Percentiles rank a stretch among this genome's conserved stretches.
phyloP scores from a whole-genome alignment of 2,113 vertebrate species.

The Phyllopteryx taeniolatus region DNA sequence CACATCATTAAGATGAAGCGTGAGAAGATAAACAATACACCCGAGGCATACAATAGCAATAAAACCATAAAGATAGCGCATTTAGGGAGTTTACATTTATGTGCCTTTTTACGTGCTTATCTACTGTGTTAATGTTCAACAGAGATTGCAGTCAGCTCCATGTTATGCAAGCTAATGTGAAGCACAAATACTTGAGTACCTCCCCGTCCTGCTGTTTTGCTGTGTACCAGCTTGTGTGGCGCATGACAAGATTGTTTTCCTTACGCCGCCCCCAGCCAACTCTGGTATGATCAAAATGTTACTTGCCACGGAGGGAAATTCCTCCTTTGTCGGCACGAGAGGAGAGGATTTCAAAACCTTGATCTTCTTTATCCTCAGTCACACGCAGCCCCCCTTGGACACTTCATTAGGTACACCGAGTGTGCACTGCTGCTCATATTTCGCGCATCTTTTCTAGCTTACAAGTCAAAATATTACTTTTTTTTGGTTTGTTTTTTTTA shows the following conservation, averaged over 20 bases:
- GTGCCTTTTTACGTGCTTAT: neutral
- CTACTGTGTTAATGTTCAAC: constrained; percentile 43
- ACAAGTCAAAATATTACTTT: no score
- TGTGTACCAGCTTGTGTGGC: constrained; percentile 37
- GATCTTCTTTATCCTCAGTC: constrained; percentile 1
- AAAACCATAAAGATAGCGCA: constrained; percentile 41
- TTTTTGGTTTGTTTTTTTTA: no score
- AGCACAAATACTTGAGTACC: neutral
- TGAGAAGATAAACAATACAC: neutral
- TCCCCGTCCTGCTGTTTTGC: constrained; percentile 6
- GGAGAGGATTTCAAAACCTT: constrained; percentile 45
- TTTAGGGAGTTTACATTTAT: constrained; percentile 3
- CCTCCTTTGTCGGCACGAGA: constrained; percentile 51
- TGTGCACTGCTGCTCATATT: no score
- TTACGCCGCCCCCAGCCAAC: constrained; percentile 38
- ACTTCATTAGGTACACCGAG: neutral
- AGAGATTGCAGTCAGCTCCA: constrained; percentile 12
- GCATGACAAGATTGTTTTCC: constrained; percentile 41
- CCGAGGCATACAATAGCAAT: constrained; percentile 17
- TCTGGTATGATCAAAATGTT: constrained; percentile 65
- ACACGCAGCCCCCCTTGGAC: neutral
- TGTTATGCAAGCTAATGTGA: constrained; percentile 12
- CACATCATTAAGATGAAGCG: constrained; percentile 8
- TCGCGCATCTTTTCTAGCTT: neutral
- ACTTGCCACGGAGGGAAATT: constrained; percentile 61